phyloP scores from a whole-genome alignment of 2,888 invertebrate species.

The Zonitis immaculata region DNA sequence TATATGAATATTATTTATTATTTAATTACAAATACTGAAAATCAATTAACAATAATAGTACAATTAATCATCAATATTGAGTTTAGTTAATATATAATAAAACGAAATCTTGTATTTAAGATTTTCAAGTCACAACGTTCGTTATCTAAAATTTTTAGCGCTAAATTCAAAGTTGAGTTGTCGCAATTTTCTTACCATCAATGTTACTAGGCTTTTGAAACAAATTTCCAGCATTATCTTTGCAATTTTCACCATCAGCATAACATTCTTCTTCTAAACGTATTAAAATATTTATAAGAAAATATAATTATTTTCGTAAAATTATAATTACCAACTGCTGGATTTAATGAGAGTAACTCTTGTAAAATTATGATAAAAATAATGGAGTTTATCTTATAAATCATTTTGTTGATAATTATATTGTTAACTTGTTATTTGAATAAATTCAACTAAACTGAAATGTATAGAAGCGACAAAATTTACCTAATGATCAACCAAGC shows the following conservation, averaged over 20 bases:
- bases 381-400: no score
- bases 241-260: not conserved
- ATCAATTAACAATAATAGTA: no score
- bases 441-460: conserved; percentile 11
- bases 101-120: no score
- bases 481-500: conserved; percentile 20
- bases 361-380: not conserved
- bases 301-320: not conserved
- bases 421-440: conserved; percentile 6
- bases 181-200: not conserved
- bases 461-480: conserved; percentile 24
- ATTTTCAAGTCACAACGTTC: no score
- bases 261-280: not conserved
- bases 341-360: not conserved
- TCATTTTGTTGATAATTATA: conserved; percentile 3
- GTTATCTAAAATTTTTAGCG: no score
- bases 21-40: no score
- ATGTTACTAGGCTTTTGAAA: not conserved
- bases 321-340: not conserved
- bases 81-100: no score
- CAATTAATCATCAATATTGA: no score
- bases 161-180: no score
- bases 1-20: no score
- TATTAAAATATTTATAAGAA: not conserved
- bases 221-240: not conserved